Conservation (phyloP, 2,113 vertebrate species). For the Anhinga rufa region DNA sequence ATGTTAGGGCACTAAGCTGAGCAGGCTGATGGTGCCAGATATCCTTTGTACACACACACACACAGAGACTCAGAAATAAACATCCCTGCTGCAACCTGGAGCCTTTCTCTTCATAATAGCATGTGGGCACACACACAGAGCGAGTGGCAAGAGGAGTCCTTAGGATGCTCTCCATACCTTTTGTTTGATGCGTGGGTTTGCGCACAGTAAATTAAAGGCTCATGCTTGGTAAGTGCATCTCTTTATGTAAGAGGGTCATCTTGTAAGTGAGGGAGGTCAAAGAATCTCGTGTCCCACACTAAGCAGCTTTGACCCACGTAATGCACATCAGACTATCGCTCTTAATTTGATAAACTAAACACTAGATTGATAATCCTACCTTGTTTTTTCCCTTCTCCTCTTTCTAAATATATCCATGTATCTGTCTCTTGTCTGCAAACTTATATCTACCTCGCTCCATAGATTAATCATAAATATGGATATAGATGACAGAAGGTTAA, state of each 20-base stretch:
- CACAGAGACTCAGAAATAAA: not conserved
- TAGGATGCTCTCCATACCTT: not conserved
- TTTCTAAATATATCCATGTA: constrained; percentile 46
- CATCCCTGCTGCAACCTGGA: not conserved
- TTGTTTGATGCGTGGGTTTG: not conserved
- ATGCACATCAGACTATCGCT: not conserved
- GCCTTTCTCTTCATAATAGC: not conserved
- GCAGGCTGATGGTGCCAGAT: not conserved
- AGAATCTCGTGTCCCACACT: not conserved
- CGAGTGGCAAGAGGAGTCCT: not conserved
- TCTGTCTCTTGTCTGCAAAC: not conserved
- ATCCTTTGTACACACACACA: not conserved
- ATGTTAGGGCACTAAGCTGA: constrained; percentile 16
- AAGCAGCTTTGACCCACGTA: constrained; percentile 39
- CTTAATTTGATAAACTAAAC: constrained; percentile 55
- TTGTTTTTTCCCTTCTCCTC: not conserved
- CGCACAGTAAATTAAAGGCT: constrained; percentile 41
- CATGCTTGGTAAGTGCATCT: not conserved
- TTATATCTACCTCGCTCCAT: not conserved
- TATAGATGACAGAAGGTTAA: constrained; percentile 42
- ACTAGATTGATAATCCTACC: constrained; percentile 33
- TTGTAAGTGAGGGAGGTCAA: constrained; percentile 9
- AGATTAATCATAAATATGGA: constrained; percentile 60
- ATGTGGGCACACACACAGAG: not conserved
- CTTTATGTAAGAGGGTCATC: constrained; percentile 30